phyloP scores from a whole-genome alignment of 2,113 vertebrate genomes.

The Clarias gariepinus region DNA sequence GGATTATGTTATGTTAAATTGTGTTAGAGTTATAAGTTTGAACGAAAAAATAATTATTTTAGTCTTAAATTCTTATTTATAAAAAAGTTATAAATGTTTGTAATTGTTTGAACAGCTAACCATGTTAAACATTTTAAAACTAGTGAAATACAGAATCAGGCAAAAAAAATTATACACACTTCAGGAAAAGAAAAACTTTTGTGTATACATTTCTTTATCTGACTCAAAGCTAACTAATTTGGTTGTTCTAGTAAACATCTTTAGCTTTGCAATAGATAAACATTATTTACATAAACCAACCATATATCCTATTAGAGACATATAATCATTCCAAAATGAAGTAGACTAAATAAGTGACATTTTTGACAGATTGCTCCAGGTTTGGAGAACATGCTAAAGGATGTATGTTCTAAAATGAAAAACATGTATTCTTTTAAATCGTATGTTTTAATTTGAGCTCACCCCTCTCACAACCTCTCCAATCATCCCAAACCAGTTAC shows the following conservation, averaged over 20 bases:
- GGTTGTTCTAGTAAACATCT: not conserved
- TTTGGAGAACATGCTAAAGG: not conserved
- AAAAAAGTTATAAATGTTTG: not conserved
- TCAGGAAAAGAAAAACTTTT: too few species aligned
- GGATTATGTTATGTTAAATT: not conserved
- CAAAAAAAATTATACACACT: too few species aligned
- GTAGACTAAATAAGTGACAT: not conserved
- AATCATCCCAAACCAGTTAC: slow-evolving; percentile 83
- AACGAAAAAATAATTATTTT: not conserved
- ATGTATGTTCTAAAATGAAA: not conserved
- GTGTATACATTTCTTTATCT: too few species aligned
- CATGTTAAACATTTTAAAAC: not conserved
- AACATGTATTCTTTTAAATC: not conserved
- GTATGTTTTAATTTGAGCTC: slow-evolving; percentile 25
- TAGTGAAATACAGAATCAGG: not conserved
- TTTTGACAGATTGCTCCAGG: not conserved
- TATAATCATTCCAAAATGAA: not conserved
- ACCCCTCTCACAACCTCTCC: slow-evolving; percentile 82
- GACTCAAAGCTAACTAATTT: not conserved
- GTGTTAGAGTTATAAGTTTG: too few species aligned
- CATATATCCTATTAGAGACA: not conserved
- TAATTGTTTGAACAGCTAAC: too few species aligned
- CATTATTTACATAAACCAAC: not conserved
- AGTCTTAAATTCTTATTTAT: not conserved
- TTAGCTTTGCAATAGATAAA: not conserved